These are phyloP conservation scores for Chloromyia formosa DNA, from an alignment of 2,888 invertebrate genomes.

Conservation along the genomic window DNA sequence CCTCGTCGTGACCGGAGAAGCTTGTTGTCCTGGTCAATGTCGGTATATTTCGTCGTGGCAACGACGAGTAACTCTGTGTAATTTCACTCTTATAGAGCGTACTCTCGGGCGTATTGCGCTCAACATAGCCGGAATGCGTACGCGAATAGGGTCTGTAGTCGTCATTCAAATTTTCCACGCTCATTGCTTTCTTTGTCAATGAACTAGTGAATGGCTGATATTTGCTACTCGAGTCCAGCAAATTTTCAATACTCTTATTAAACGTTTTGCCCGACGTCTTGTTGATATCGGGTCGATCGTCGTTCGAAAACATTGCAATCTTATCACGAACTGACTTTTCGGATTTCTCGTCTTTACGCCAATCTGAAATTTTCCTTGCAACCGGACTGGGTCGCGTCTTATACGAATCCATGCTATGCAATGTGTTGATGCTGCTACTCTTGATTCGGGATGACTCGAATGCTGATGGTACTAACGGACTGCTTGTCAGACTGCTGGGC, in stretches of 20 bases:
- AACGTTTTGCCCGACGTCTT: constrained; percentile 55
- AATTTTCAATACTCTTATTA: constrained; percentile 62
- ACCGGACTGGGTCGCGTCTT: constrained; percentile 17
- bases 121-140: constrained; percentile 54
- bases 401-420: constrained; percentile 30
- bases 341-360: constrained; percentile 80
- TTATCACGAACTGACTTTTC: constrained; percentile 85
- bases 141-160: constrained; percentile 50
- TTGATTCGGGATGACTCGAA: constrained; percentile 41
- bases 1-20: constrained; percentile 64
- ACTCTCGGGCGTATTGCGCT: constrained; percentile 39
- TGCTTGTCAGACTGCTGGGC: constrained; percentile 1
- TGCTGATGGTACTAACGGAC: constrained; percentile 37
- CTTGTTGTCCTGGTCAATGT: constrained; percentile 61
- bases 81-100: constrained; percentile 53
- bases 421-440: constrained; percentile 4
- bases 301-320: constrained; percentile 84
- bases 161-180: constrained; percentile 67
- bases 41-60: constrained; percentile 53
- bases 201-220: constrained; percentile 51
- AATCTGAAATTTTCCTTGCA: constrained; percentile 60
- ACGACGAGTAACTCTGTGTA: constrained; percentile 56
- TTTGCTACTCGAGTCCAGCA: constrained; percentile 55
- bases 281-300: constrained; percentile 56
- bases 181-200: constrained; percentile 68